Percentiles rank a stretch among this genome's conserved stretches.
Evolutionary conservation across 1,140 invertebrate genomes (phyloP).

Genomic region (Nephila pilipes): DNA sequence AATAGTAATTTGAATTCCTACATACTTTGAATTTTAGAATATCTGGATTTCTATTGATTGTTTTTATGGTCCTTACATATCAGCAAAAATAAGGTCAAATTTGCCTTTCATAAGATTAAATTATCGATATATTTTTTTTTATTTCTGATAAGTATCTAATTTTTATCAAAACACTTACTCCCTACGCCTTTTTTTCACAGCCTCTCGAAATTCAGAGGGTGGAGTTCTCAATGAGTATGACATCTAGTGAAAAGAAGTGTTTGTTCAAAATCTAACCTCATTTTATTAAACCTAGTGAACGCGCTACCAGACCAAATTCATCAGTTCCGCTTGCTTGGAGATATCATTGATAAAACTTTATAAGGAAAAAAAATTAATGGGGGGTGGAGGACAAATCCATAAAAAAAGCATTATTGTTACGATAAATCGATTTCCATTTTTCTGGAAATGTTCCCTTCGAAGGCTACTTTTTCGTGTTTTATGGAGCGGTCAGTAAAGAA

Average conservation of each 20-base stretch:
- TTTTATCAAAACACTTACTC: too few species aligned
- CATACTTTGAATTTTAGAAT: too few species aligned
- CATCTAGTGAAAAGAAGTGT: background rate
- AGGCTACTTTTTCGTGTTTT: background rate
- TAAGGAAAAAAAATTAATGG: background rate
- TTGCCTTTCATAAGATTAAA: too few species aligned
- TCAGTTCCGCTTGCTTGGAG: background rate
- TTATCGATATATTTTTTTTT: too few species aligned
- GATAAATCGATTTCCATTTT: background rate
- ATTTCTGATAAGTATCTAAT: too few species aligned
- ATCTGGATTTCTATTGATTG: too few species aligned
- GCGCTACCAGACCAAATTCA: background rate
- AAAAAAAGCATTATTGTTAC: conserved; percentile 24
- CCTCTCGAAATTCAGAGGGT: background rate
- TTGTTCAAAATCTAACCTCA: background rate
- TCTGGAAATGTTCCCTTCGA: background rate
- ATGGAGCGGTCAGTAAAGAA: background rate
- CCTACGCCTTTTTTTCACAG: background rate
- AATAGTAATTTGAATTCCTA: too few species aligned
- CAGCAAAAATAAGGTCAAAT: too few species aligned
- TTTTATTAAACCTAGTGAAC: background rate
- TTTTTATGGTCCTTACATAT: too few species aligned
- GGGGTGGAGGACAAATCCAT: conserved; percentile 33
- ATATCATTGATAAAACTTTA: background rate
- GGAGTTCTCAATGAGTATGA: background rate